Percentiles rank a stretch among this genome's conserved stretches.
Evolutionary conservation across 1,140 invertebrate species (phyloP).

Genomic region (Oryzaephilus surinamensis): DNA sequence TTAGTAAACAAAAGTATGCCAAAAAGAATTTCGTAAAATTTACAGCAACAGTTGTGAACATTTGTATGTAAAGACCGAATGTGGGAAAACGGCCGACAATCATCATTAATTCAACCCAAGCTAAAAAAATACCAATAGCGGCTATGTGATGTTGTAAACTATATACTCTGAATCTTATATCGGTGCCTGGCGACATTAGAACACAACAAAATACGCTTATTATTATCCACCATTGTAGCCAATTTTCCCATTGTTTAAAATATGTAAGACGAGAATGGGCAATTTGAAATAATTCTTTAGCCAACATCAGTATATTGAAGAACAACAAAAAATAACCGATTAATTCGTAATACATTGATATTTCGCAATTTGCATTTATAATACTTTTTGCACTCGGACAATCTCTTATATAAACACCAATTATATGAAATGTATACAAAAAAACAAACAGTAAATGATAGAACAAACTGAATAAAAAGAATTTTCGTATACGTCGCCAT

Average conservation of each 20-base stretch:
- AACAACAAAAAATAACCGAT: slow-evolving; percentile 48
- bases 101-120: slow-evolving; percentile 74
- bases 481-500: slow-evolving; percentile 73
- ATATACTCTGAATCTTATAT: slow-evolving; percentile 34
- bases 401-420: slow-evolving; percentile 42
- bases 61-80: slow-evolving; percentile 75
- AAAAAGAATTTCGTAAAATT: slow-evolving; percentile 75
- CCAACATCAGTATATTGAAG: slow-evolving; percentile 49
- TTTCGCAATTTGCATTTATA: slow-evolving; percentile 33
- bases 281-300: slow-evolving; percentile 65
- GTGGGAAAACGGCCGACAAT: slow-evolving; percentile 74
- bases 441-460: slow-evolving; percentile 67
- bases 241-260: slow-evolving; percentile 71
- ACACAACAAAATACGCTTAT: slow-evolving; percentile 52
- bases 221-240: slow-evolving; percentile 68
- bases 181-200: slow-evolving; percentile 30
- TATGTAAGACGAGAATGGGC: slow-evolving; percentile 57
- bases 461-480: slow-evolving; percentile 67
- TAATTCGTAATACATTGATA: slow-evolving; percentile 39
- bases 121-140: slow-evolving; percentile 62
- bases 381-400: slow-evolving; percentile 22
- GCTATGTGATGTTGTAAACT: slow-evolving; percentile 70
- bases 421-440: slow-evolving; percentile 58
- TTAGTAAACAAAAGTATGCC: slow-evolving; percentile 66
- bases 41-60: slow-evolving; percentile 72